Base-by-base conservation (phyloP, 2,888 invertebrate species). In the Diarsia brunnea region DNA sequence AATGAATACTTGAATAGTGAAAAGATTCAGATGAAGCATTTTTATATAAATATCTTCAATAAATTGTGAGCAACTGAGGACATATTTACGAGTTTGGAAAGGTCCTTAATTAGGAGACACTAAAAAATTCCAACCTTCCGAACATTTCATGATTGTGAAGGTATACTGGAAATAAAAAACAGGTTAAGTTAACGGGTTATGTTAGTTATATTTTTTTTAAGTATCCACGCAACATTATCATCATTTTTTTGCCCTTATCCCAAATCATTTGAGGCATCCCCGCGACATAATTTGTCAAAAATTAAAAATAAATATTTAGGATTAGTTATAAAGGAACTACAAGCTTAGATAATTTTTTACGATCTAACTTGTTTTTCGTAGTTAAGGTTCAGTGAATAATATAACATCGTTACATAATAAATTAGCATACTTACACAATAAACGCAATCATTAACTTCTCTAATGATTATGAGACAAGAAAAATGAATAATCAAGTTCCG, bases 161-260 rank as follows among this genome's bases (percentile, higher is more conserved):
- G 84, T 24, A 74, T 74, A 67, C 71, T 27, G 31, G 49, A 19
- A n/a, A 68, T 64, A 51, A 71, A 5, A 38, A 65, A 64, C 65
- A 27, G 24, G 51, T 61, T 5, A 58, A 4, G 49, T n/a, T 55
- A 72, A 79, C n/a, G 21, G 63, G 73, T 81, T 84, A 66, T 61
- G 49, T 27, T 67, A 74, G 58, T 69, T 16, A 38, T 51, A 72
- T n/a, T n/a, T n/a, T n/a, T 11, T 60, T 21, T 21, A 31, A 31
- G 31, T 31, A 31, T 31, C 31, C 31, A 31, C 31, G 31, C 31
- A 4, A 31, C 31, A 31, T 31, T 3, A 31, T 31, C 31, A 2
- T 31, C 31, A 31, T 31, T 31, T 31, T 31, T 4, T 31, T 31
- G 31, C 31, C 31, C 31, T 31, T 31, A 31, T 31, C 31, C 31